Base-by-base conservation (phyloP, 2,888 invertebrate genomes). In the Phengaris alcon region DNA sequence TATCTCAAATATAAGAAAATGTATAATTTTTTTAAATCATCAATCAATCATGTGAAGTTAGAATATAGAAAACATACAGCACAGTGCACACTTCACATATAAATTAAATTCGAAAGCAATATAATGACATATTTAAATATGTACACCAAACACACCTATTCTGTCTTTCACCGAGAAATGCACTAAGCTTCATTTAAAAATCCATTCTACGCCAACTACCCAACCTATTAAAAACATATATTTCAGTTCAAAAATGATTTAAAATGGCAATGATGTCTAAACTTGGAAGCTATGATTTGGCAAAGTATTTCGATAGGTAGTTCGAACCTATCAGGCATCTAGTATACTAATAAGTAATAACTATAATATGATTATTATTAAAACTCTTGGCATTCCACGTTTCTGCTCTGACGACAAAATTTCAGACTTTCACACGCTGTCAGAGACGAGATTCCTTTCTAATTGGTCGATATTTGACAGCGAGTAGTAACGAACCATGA, bases 231-330 rank as follows among this genome's bases (percentile, higher is more conserved):
- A 6, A 48, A 8, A 22, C 15, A 57, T 59, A 35, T 64, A 64
- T 35, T 2, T 64, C 64, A 64, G 64, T 64, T 64, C 35, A 64
- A 64, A 64, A 64, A 64, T 35, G 35, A 64, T 64, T 6, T 44
- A 13, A 12, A 64, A 44, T 22, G 59, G 59, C 10, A 35, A 59
- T 13, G 13, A 35, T 13, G 64, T 3, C 12, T 9, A 1, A 7
- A 52, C 52, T 64, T 64, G 35, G 64, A 64, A 64, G 64, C 64
- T 64, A 70, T 70, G 51, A 15, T 15, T 70, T 70, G 70, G 70
- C 70, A 70, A 48, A 48, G 44, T 48, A 15, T 69, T 46, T 70
- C 22, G 72, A 72, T 72, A 72, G 54, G 72, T 54, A 51, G 6
- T 46, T 52, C 22, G 54, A 54, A 72, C 52, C 72, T 54, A 54